These are phyloP conservation scores for Brotogeris chrysoptera DNA, from an alignment of 2,797 vertebrate genomes.

Conservation along the genomic window DNA sequence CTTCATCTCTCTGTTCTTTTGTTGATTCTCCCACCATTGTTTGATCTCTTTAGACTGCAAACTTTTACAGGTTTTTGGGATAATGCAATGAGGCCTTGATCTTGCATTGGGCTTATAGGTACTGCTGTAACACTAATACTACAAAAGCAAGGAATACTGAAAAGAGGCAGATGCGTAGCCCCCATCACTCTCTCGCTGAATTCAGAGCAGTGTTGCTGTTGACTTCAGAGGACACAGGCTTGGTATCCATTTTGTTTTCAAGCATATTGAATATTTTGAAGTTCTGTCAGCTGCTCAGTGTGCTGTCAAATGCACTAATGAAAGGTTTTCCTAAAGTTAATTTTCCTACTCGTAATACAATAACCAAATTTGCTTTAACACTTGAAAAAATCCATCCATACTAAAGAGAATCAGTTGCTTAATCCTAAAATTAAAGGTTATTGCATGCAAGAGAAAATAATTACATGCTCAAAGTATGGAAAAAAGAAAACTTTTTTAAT, in stretches of 20 bases:
- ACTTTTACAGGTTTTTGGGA: background rate
- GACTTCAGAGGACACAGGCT: background rate
- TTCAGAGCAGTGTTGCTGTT: background rate
- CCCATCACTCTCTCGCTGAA: background rate
- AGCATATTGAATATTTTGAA: constrained; percentile 33
- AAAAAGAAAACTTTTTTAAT: constrained; percentile 82
- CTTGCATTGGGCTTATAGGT: background rate
- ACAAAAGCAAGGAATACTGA: background rate
- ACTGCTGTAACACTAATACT: background rate
- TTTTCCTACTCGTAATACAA: constrained; percentile 77
- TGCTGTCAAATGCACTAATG: constrained; percentile 72
- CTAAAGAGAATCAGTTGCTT: constrained; percentile 82
- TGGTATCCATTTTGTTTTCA: constrained; percentile 60
- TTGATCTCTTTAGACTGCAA: constrained; percentile 22
- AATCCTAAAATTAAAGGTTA: constrained; percentile 87
- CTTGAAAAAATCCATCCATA: constrained; percentile 81
- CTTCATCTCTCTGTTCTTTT: background rate
- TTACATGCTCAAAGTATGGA: constrained; percentile 84
- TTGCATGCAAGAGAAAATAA: constrained; percentile 84
- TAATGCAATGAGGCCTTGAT: background rate
- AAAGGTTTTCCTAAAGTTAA: constrained; percentile 79
- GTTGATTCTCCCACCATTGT: background rate
- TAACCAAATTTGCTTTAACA: constrained; percentile 82
- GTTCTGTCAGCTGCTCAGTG: constrained; percentile 57
- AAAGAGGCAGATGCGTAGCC: background rate